Conservation (phyloP, 2,888 invertebrate genomes). For the Pristionchus japonicus region DNA sequence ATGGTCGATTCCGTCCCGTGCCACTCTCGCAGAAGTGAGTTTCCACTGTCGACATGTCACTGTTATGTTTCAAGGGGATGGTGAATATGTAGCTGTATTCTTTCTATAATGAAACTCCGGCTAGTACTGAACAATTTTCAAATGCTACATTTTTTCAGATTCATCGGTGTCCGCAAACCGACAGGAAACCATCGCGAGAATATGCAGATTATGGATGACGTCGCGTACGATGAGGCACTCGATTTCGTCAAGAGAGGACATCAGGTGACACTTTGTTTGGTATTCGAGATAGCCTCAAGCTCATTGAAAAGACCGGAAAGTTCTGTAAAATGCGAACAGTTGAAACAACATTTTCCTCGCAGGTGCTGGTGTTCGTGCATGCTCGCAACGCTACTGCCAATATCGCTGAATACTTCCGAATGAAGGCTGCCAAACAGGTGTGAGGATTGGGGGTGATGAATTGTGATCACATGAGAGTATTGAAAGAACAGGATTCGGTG, state of each 20-base stretch:
- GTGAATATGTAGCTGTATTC: background rate
- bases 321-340: background rate
- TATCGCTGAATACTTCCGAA: constrained; percentile 88
- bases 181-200: constrained; percentile 54
- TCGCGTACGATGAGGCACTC: constrained; percentile 90
- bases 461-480: too few relatives aligned
- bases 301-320: background rate
- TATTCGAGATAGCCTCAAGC: background rate
- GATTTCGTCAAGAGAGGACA: constrained; percentile 90
- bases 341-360: constrained; percentile 44
- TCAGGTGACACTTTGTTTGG: too few relatives aligned
- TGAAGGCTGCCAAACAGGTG: constrained; percentile 85
- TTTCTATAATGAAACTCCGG: background rate
- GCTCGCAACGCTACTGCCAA: constrained; percentile 94
- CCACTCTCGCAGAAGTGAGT: constrained; percentile 68
- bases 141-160: constrained; percentile 64
- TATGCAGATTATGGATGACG: constrained; percentile 59
- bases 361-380: constrained; percentile 94
- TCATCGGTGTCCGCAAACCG: constrained; percentile 66
- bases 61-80: background rate
- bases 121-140: too few relatives aligned
- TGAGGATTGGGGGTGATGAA: too few relatives aligned
- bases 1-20: constrained; percentile 92
- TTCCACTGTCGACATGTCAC: background rate
- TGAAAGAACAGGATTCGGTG: background rate